Evolutionary conservation across 2,888 invertebrate genomes (phyloP).

Genomic region (Aleiodes testaceus): DNA sequence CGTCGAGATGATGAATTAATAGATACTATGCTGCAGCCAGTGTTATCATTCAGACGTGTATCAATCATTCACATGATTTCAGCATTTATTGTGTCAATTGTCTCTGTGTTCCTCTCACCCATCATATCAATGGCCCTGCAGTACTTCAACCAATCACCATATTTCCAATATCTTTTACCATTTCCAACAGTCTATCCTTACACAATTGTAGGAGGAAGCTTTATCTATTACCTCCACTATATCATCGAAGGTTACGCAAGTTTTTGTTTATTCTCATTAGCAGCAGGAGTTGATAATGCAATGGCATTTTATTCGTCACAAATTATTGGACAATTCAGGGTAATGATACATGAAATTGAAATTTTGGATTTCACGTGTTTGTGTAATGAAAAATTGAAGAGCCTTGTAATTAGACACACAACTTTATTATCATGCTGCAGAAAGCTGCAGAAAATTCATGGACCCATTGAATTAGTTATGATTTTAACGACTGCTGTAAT

Average conservation of each 20-base stretch:
- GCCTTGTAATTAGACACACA: constrained; percentile 48
- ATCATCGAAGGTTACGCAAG: constrained; percentile 44
- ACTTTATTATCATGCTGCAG: constrained; percentile 47
- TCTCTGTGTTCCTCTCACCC: constrained; percentile 35
- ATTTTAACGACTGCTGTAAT: constrained; percentile 54
- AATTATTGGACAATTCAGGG: constrained; percentile 55
- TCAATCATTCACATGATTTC: background rate
- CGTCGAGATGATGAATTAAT: background rate
- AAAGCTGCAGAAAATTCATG: constrained; percentile 54
- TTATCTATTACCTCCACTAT: constrained; percentile 49
- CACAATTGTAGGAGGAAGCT: constrained; percentile 40
- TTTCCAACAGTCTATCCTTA: constrained; percentile 53
- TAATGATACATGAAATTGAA: constrained; percentile 44
- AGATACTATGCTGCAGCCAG: background rate
- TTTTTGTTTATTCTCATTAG: constrained; percentile 31
- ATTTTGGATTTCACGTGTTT: constrained; percentile 39
- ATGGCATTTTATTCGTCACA: constrained; percentile 58
- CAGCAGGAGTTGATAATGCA: constrained; percentile 14
- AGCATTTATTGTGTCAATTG: background rate
- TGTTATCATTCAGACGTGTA: background rate
- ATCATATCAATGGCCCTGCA: constrained; percentile 44
- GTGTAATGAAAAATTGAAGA: constrained; percentile 42
- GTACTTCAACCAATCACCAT: constrained; percentile 18
- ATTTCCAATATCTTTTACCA: constrained; percentile 46
- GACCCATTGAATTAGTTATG: constrained; percentile 55